These are phyloP conservation scores for Gorsachius magnificus DNA, from an alignment of 2,797 vertebrate species.

Conservation along the genomic window DNA sequence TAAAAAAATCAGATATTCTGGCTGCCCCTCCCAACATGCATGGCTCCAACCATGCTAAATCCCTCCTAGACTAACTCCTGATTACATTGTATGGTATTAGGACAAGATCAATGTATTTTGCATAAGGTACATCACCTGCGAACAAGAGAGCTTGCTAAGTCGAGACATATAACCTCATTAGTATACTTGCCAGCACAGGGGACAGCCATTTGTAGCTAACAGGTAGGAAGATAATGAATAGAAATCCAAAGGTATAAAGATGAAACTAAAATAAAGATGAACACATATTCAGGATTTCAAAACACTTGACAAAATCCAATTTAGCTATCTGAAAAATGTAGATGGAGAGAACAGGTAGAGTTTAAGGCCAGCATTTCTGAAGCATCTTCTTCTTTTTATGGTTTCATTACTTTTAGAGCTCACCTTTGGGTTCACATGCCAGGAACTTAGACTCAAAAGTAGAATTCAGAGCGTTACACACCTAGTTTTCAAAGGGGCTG, in stretches of 20 bases:
- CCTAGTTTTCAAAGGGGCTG: background rate
- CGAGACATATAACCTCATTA: background rate
- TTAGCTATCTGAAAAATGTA: background rate
- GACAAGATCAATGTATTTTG: background rate
- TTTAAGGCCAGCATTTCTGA: background rate
- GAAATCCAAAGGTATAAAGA: background rate
- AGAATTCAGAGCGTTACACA: background rate
- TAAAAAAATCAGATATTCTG: background rate
- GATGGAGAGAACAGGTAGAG: background rate
- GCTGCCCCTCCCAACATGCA: rapidly evolving
- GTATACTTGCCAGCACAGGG: background rate
- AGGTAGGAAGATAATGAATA: background rate
- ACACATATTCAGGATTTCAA: background rate
- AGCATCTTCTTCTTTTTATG: background rate
- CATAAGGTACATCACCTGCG: background rate
- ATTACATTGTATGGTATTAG: background rate
- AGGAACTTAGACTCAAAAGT: background rate
- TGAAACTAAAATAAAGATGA: background rate
- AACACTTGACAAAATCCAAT: background rate
- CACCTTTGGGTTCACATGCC: background rate
- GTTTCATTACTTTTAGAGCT: background rate
- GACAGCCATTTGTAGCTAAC: background rate
- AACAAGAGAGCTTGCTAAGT: rapidly evolving
- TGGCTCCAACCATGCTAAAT: background rate
- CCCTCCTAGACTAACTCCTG: background rate